Evolutionary conservation across 2,888 invertebrate species (phyloP), one percentile per base, ranked within the genome.

Genomic region (Strigamia maritima): DNA sequence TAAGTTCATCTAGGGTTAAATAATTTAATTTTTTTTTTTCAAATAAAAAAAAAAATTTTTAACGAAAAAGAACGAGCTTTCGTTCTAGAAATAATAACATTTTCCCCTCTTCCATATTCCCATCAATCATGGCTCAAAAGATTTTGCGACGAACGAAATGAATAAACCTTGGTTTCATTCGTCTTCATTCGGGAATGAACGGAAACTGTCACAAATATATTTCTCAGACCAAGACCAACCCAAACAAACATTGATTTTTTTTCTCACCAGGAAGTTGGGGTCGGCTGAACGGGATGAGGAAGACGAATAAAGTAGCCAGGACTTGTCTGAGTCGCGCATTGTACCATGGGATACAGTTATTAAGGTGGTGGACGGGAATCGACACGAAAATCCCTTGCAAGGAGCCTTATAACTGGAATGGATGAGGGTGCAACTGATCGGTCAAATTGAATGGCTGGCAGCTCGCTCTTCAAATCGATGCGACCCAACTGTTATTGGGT

Each of bases 161-260:
- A 54, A 54, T 54, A 54, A 54, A 54, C 16, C 54, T 54, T 0
- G 44, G 54, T 19, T 54, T 19, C 54, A 54, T 54, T 54, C 54
- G 54, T 54, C 54, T 54, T 54, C 54, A 54, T 54, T 54, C 54
- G 19, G n/a, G 54, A 54, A 54, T 54, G 19, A 54, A 54, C 54
- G 54, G 1, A 54, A 54, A 54, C 54, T 16, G n/a, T 19, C 54
- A 54, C 54, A 54, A 54, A n/a, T n/a, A 44, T 54, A 54, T 54
- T 54, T 54, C 19, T 8, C 19, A 8, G 16, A 54, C n/a, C 54
- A 54, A 8, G 16, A 54, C n/a, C 54, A 54, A 54, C 54, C 54
- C n/a, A 54, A 54, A 54, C 54, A 54, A 54, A 54, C 54, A 54
- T 54, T 54, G 54, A 54, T 54, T 54, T 54, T 54, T n/a, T 19